Evolutionary conservation across 2,113 vertebrate species (phyloP).

Genomic region (Eleginops maclovinus): DNA sequence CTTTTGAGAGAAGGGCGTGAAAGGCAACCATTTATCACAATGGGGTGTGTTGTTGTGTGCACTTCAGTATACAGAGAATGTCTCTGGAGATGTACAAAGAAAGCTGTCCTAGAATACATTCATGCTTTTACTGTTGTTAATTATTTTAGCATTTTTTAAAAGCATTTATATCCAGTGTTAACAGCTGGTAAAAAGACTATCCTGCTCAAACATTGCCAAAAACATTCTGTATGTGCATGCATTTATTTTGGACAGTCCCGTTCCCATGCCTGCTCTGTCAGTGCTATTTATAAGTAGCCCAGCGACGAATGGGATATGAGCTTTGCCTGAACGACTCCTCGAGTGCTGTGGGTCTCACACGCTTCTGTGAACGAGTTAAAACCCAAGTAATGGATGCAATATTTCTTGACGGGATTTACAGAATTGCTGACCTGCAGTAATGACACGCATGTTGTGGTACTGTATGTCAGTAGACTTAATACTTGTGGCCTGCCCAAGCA

Average conservation of each 20-base stretch:
- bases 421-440: constrained; percentile 46
- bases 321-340: constrained; percentile 68
- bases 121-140: constrained; percentile 3
- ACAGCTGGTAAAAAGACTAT: constrained; percentile 31
- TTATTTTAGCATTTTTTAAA: neutral
- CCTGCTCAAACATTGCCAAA: constrained; percentile 19
- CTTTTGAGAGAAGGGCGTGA: constrained; percentile 14
- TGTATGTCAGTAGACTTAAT: neutral
- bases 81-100: constrained; percentile 3
- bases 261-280: constrained; percentile 62
- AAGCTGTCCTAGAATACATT: constrained; percentile 11
- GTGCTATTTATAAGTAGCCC: constrained; percentile 75
- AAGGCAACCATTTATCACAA: constrained; percentile 20
- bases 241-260: constrained; percentile 67
- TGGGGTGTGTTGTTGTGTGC: constrained; percentile 5
- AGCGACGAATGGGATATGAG: constrained; percentile 68
- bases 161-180: neutral
- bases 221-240: constrained; percentile 41
- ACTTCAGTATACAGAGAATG: constrained; percentile 9
- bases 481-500: constrained; percentile 1
- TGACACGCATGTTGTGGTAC: constrained; percentile 4
- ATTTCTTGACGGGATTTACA: constrained; percentile 38
- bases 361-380: constrained; percentile 53
- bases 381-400: constrained; percentile 50
- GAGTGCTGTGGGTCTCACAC: constrained; percentile 56